A percentile compares a stretch with the other conserved stretches of the same genome.
phyloP scores from a whole-genome alignment of 2,888 invertebrate species.

The Ophion ventricosus region DNA sequence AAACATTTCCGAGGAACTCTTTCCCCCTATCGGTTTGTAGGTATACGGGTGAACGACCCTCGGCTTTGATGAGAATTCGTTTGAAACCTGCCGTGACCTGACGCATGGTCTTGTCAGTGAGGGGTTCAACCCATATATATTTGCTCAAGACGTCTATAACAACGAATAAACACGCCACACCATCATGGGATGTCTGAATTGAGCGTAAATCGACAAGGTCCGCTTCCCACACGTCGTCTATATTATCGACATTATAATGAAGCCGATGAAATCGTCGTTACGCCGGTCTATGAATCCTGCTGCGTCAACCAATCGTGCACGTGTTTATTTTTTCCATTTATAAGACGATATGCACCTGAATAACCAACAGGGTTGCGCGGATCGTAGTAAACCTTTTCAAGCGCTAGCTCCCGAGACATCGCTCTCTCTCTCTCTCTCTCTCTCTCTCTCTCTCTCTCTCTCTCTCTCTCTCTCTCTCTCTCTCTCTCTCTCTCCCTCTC shows the following conservation, averaged over 20 bases:
- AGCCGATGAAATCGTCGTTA: conserved; percentile 36
- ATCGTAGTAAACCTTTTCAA: too few relatives aligned
- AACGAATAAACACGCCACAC: conserved; percentile 57
- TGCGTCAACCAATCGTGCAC: conserved; percentile 32
- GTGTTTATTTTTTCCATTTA: conserved; percentile 5
- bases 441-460: too few relatives aligned
- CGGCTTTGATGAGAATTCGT: conserved; percentile 20
- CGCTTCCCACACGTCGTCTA: background rate
- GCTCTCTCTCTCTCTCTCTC: too few relatives aligned
- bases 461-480: too few relatives aligned
- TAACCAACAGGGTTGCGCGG: too few relatives aligned
- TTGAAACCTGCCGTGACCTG: too few relatives aligned
- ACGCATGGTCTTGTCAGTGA: conserved; percentile 42
- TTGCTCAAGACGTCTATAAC: conserved; percentile 67
- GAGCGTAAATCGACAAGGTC: too few relatives aligned
- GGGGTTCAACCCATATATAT: conserved; percentile 46
- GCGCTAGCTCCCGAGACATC: too few relatives aligned
- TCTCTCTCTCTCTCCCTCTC: too few relatives aligned
- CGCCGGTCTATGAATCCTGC: conserved; percentile 55
- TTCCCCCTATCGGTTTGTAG: conserved; percentile 67
- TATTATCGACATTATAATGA: conserved; percentile 49
- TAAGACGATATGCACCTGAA: conserved; percentile 6
- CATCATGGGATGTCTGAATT: conserved; percentile 51
- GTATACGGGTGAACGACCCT: conserved; percentile 35
- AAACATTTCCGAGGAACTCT: conserved; percentile 59